These are phyloP conservation scores for Macropus fuliginosus DNA, from an alignment of 2,797 vertebrate species.

Conservation along the genomic window DNA sequence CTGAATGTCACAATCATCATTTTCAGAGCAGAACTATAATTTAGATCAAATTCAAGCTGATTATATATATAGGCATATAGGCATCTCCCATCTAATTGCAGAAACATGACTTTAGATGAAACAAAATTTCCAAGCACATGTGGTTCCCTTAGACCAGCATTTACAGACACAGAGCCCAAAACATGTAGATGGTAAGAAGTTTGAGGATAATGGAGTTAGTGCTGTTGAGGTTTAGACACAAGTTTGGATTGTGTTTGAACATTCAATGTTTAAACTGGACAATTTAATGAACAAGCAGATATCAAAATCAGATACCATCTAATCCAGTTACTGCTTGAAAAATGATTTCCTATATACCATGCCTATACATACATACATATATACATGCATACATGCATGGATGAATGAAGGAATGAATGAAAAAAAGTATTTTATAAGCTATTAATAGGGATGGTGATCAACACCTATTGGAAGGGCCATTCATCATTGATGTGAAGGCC, in stretches of 20 bases:
- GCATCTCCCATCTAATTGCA: background rate
- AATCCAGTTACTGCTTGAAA: background rate
- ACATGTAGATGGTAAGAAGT: background rate
- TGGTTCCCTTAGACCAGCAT: background rate
- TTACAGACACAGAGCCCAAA: background rate
- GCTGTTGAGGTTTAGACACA: background rate
- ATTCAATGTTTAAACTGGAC: background rate
- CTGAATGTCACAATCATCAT: conserved; percentile 56
- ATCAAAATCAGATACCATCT: background rate
- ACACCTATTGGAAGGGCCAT: background rate
- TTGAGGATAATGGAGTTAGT: background rate
- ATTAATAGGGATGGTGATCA: background rate
- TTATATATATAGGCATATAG: background rate
- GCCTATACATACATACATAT: background rate
- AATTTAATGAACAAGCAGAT: background rate
- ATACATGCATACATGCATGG: background rate
- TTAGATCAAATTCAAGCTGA: conserved; percentile 56
- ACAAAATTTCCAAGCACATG: background rate
- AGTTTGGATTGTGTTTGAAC: background rate
- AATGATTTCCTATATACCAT: background rate
- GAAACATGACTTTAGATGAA: background rate
- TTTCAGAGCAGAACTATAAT: conserved; percentile 58
- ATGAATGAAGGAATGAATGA: background rate
- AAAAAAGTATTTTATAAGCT: background rate
- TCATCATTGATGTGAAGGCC: background rate